phyloP scores from a whole-genome alignment of 2,888 invertebrate species.

The Tachina grossa region DNA sequence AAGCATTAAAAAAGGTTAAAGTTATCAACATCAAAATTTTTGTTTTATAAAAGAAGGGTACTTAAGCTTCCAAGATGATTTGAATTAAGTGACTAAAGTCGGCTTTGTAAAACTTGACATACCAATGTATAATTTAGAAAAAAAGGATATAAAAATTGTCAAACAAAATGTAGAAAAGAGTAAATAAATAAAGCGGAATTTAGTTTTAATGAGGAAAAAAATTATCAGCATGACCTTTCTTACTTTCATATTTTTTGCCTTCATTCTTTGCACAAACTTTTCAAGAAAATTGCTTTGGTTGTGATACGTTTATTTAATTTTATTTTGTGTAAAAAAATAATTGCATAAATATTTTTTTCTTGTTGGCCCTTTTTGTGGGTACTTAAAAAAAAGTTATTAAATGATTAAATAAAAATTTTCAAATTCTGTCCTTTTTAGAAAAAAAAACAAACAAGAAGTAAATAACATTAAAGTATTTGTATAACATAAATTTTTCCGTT shows the following conservation, averaged over 20 bases:
- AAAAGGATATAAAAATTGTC: constrained; percentile 19
- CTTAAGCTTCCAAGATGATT: neutral
- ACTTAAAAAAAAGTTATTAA: constrained; percentile 66
- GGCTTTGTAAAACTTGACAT: constrained; percentile 49
- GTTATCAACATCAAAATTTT: constrained; percentile 40
- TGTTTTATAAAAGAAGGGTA: constrained; percentile 18
- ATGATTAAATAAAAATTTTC: constrained; percentile 60
- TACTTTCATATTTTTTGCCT: constrained; percentile 8
- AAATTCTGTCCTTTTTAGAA: constrained; percentile 13
- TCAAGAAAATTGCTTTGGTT: constrained; percentile 16
- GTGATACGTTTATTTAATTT: constrained; percentile 51
- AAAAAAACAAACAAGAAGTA: neutral
- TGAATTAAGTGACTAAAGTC: constrained; percentile 29
- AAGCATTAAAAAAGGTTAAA: neutral
- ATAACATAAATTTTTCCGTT: constrained; percentile 1
- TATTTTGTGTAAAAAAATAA: constrained; percentile 21
- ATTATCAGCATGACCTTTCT: constrained; percentile 61
- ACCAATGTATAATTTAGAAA: constrained; percentile 51
- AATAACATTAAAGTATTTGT: too few relatives aligned
- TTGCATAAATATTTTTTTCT: constrained; percentile 16
- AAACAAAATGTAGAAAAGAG: neutral
- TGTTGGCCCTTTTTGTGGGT: constrained; percentile 28
- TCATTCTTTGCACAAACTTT: constrained; percentile 15
- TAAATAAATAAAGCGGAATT: constrained; percentile 41
- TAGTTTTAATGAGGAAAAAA: constrained; percentile 62